Conservation (phyloP, 2,797 vertebrate genomes). For the Amniataba percoides region DNA sequence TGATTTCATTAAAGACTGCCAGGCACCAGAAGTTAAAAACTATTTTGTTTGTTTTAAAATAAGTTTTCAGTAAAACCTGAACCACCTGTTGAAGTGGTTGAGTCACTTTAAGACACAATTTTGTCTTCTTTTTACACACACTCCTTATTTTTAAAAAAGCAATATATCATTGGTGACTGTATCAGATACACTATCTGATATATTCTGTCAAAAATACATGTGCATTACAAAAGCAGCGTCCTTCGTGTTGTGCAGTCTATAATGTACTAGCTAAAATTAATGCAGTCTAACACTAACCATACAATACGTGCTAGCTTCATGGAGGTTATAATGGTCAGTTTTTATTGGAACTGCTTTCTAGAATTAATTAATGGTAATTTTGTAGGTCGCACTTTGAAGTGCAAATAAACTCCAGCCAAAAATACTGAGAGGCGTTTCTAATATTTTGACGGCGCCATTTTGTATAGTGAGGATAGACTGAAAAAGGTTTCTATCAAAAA, state of each 20-base stretch:
- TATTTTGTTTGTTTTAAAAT: not conserved
- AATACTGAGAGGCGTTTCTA: not conserved
- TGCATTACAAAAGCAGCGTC: not conserved
- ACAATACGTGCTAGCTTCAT: not conserved
- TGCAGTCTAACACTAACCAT: not conserved
- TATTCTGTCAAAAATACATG: not conserved
- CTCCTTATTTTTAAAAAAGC: not conserved
- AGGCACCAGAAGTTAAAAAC: not conserved
- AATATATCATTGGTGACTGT: not conserved
- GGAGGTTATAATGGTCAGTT: not conserved
- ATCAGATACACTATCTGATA: not conserved
- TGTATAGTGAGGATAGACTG: not conserved
- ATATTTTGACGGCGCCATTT: not conserved
- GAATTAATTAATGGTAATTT: not conserved
- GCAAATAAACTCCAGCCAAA: not conserved
- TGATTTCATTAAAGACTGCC: not conserved
- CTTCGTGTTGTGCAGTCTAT: not conserved
- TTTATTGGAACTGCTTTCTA: not conserved
- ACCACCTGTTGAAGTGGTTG: conserved; percentile 4
- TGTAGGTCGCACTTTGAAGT: not conserved
- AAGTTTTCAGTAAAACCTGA: not conserved
- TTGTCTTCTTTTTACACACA: not conserved
- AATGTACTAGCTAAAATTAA: not conserved
- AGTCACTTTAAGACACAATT: too few relatives aligned
- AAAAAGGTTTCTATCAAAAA: not conserved